Evolutionary conservation across 2,888 invertebrate species (phyloP).

Genomic region (Podabrus alpinus): DNA sequence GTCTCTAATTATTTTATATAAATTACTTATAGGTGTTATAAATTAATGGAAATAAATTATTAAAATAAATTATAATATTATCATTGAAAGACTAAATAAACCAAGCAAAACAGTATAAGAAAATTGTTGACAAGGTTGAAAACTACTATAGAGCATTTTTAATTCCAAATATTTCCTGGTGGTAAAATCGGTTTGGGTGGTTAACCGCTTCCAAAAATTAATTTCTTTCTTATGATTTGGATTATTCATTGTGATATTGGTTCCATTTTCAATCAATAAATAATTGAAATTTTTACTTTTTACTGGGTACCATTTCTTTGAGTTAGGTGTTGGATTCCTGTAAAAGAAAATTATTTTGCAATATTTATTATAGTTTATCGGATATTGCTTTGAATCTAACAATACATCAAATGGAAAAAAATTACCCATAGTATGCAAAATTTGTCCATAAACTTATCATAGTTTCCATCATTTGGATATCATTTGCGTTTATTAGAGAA

Average conservation of each 20-base stretch:
- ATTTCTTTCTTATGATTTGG: conserved; percentile 61
- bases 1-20: not conserved
- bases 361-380: too few relatives aligned
- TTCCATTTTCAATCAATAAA: conserved; percentile 56
- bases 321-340: conserved; percentile 69
- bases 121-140: not conserved
- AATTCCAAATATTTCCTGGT: not conserved
- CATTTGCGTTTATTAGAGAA: conserved; percentile 60
- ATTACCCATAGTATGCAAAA: conserved; percentile 73
- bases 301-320: conserved; percentile 65
- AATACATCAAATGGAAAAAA: too few relatives aligned
- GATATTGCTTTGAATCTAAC: too few relatives aligned
- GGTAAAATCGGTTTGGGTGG: not conserved
- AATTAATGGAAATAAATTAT: not conserved
- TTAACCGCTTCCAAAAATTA: conserved; percentile 62
- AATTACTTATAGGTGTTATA: not conserved
- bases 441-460: conserved; percentile 74
- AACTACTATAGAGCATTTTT: not conserved
- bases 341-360: conserved; percentile 43
- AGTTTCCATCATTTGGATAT: conserved; percentile 63
- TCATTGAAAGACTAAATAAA: not conserved
- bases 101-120: not conserved
- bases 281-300: conserved; percentile 60
- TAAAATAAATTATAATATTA: not conserved
- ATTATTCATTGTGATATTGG: conserved; percentile 58